Base-by-base conservation (phyloP, 2,888 invertebrate genomes). In the Lithophane socia region DNA sequence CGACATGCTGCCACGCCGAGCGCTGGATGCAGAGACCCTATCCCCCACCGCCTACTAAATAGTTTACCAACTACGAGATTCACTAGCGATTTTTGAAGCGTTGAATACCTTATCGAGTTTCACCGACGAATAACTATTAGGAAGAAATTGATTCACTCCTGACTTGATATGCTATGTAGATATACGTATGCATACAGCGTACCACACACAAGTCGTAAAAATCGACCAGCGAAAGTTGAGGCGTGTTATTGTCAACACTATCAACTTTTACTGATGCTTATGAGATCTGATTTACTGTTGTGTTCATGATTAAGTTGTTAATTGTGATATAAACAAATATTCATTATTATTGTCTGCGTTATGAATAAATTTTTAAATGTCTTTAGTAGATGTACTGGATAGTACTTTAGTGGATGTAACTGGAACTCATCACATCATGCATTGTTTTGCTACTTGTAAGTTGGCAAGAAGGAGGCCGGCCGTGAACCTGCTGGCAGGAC, bases 151-250 rank as follows among this genome's bases (percentile, higher is more conserved):
- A 73, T 54, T 42, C 3, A 10, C 10, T 18, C 5, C 12, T 29
- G 47, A 52, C 10, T 42, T 13, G 18, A 21, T 24, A 42, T 24
- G 72, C 52, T 49, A n/a, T 42, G 21, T 73, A 54, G 16, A 21
- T 54, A 54, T 73, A 54, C 2, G 0, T 73, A 24, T 29, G 52
- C 7, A 29, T 21, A 44, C 44, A 37, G 42, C 42, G 42, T 47
- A 64, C 81, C 74, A 78, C 74, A 78, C 81, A 64, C 49, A 44
- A 64, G 29, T 80, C 29, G 64, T 74, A 80, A 80, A 80, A 81
- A 81, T 74, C 64, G 75, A 74, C 56, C 75, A 64, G 58, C 16
- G 64, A 65, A 78, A 81, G 75, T 81, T 24, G 52, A 52, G 42
- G 81, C 16, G 44, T 65, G 64, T 44, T 44, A 56, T 29, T 64